Conservation (phyloP, 2,888 invertebrate species). For the Meliscaeva auricollis region DNA sequence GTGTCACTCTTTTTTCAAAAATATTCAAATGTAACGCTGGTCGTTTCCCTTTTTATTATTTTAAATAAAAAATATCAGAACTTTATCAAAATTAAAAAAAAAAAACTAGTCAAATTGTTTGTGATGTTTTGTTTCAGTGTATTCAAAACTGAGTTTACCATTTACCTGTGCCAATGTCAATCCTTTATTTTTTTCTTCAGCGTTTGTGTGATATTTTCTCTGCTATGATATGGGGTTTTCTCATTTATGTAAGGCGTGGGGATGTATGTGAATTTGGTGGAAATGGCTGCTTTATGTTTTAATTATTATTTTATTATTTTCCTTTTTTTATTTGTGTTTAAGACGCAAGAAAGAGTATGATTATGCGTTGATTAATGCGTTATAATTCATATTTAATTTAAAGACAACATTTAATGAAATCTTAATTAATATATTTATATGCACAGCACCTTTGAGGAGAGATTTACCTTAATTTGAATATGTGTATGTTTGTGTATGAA, state of each 20-base stretch:
- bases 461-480: neutral
- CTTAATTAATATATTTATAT: slow-evolving; percentile 35
- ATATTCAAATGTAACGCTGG: too few species aligned
- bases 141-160: too few species aligned
- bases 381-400: slow-evolving; percentile 64
- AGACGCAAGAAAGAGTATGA: slow-evolving; percentile 21
- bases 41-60: too few species aligned
- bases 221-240: neutral
- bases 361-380: slow-evolving; percentile 62
- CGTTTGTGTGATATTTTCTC: too few species aligned
- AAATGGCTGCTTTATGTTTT: slow-evolving; percentile 27
- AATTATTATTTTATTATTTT: slow-evolving; percentile 39
- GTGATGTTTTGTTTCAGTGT: too few species aligned
- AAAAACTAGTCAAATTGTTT: too few species aligned
- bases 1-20: too few species aligned
- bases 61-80: too few species aligned
- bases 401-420: slow-evolving; percentile 47
- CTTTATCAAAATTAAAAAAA: too few species aligned
- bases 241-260: neutral
- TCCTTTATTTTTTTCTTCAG: too few species aligned
- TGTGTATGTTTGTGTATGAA: too few species aligned
- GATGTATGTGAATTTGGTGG: neutral
- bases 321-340: slow-evolving; percentile 14
- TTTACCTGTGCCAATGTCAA: too few species aligned
- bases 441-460: neutral